A percentile compares a stretch with the other conserved stretches of the same genome.
Evolutionary conservation across 2,888 invertebrate genomes (phyloP).

Genomic region (Tetanocera ferruginea): DNA sequence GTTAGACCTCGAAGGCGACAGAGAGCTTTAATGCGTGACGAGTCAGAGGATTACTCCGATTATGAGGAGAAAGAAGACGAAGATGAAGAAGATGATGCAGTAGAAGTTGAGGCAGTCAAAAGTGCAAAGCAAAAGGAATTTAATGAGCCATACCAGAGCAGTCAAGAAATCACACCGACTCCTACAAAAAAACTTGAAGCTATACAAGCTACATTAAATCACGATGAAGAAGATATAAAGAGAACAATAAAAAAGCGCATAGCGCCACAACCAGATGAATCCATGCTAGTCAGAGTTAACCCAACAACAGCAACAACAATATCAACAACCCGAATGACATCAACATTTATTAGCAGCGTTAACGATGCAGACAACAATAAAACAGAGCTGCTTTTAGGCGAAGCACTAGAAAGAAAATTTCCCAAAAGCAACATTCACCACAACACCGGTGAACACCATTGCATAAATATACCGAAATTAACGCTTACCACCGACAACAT

Average conservation of each 20-base stretch:
- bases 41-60: slow-evolving; percentile 46
- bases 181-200: background rate
- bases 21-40: slow-evolving; percentile 52
- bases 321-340: background rate
- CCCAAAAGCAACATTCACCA: background rate
- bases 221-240: background rate
- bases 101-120: background rate
- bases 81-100: background rate
- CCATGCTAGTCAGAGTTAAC: too few relatives aligned
- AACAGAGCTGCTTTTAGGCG: background rate
- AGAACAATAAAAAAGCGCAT: slow-evolving; percentile 41
- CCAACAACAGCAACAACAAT: background rate
- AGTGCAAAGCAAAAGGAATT: background rate
- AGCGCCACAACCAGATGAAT: slow-evolving; percentile 35
- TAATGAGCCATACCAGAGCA: too few relatives aligned
- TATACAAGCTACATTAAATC: background rate
- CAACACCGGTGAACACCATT: slow-evolving; percentile 6
- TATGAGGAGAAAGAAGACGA: background rate
- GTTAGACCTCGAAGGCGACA: slow-evolving; percentile 47
- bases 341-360: background rate
- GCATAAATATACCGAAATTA: slow-evolving; percentile 37
- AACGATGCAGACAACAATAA: slow-evolving; percentile 29
- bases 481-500: slow-evolving; percentile 49
- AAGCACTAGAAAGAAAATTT: too few relatives aligned
- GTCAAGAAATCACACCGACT: background rate